Evolutionary conservation across 2,113 vertebrate genomes (phyloP).

Genomic region (Microtus ochrogaster): DNA sequence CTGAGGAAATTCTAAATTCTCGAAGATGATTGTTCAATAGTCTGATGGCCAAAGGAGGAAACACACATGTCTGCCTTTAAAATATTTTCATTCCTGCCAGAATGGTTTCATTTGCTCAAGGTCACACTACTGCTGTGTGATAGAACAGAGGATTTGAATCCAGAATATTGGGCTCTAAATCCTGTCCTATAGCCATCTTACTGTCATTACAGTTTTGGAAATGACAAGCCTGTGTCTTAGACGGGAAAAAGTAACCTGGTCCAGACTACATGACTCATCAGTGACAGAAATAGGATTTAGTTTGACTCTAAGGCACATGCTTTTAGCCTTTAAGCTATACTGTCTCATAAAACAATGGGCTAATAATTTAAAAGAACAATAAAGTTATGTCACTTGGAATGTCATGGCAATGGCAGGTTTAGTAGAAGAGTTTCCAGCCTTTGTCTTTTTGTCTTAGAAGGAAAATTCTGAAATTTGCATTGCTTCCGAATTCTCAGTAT

Average conservation of each 20-base stretch:
- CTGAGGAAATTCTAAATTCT: not conserved
- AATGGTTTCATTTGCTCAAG: not conserved
- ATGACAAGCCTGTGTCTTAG: not conserved
- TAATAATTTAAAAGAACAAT: not conserved
- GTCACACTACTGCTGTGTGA: not conserved
- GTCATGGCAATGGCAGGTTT: not conserved
- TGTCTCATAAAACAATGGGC: not conserved
- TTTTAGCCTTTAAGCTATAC: slow-evolving; percentile 43
- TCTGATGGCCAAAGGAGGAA: not conserved
- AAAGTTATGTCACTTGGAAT: not conserved
- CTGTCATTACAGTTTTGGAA: not conserved
- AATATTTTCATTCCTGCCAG: not conserved
- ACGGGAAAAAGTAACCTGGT: slow-evolving; percentile 18
- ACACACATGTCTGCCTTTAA: not conserved
- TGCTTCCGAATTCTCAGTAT: slow-evolving; percentile 23
- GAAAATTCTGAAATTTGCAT: slow-evolving; percentile 3
- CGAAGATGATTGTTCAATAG: not conserved
- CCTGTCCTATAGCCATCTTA: not conserved
- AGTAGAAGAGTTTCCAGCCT: slow-evolving; percentile 43
- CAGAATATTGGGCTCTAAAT: slow-evolving; percentile 20
- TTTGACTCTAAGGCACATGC: not conserved
- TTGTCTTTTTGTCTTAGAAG: not conserved
- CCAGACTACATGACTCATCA: not conserved
- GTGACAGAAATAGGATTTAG: slow-evolving; percentile 17
- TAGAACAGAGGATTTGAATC: not conserved